Base-by-base conservation (phyloP, 2,888 invertebrate species). In the Thereva unica region DNA sequence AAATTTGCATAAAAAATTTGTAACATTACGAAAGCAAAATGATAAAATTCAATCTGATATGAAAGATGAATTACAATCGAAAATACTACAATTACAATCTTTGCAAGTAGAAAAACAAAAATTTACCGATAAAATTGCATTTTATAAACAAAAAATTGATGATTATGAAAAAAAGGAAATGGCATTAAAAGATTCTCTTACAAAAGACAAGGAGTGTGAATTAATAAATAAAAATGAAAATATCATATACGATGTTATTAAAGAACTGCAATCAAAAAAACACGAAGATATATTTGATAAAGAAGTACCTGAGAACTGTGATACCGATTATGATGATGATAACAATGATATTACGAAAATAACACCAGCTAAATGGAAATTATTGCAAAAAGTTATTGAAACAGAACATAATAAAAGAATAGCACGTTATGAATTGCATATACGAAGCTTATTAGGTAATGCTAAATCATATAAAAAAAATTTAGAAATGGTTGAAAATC, bases 331-430 rank as follows among this genome's bases (percentile, higher is more conserved):
- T 35, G 53, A 52, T 40, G 49, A 12, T 34, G 47, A 47, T n/a
- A 34, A 40, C 9, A 35, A 9, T 55, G 23, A 34, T 35, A 5
- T 9, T 10, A 45, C 10, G 44, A 23, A 23, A 23, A 23, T 23
- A 23, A 23, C 23, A 5, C 9, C 9, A 47, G 12, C 12, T 52
- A n/a, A 73, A 44, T 66, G 73, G 42, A 71, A 72, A 41, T 71
- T 76, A 38, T 67, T 76, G 38, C 71, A 74, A 5, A 75, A 75
- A 61, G 76, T 76, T 7, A 66, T 76, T 3, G 75, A 75, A 66
- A 68, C 69, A 0, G 76, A 76, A 68, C 73, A 75, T 66, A 71
- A 70, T 12, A 72, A 75, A 42, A 75, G 74, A 68, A 74, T 74
- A 70, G 65, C 68, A 44, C 73, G 76, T 54, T 76, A 76, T 69